Evolutionary conservation across 1,140 invertebrate genomes (phyloP).

Genomic region (Sitodiplosis mosellana): DNA sequence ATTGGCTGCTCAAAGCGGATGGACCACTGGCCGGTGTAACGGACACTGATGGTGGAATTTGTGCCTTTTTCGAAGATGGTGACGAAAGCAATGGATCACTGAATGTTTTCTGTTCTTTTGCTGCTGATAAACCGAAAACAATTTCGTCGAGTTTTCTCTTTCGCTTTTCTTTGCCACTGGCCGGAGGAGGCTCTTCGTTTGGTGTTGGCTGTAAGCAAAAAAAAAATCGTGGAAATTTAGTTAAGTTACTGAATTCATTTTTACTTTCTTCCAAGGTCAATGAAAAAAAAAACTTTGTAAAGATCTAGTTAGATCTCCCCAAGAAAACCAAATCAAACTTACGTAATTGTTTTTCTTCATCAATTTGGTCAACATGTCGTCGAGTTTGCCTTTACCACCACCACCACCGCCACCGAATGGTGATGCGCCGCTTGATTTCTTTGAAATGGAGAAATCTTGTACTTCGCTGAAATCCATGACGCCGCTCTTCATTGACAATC

Average conservation of each 20-base stretch:
- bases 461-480: constrained; percentile 59
- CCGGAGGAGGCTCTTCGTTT: constrained; percentile 29
- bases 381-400: constrained; percentile 54
- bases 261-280: too few relatives aligned
- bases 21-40: constrained; percentile 55
- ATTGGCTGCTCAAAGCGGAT: constrained; percentile 30
- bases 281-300: not conserved
- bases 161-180: constrained; percentile 73
- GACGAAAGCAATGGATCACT: constrained; percentile 18
- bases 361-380: constrained; percentile 63
- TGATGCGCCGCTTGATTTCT: constrained; percentile 32
- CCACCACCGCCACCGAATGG: too few relatives aligned
- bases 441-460: constrained; percentile 66
- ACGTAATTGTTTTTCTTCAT: constrained; percentile 78
- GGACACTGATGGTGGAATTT: constrained; percentile 57
- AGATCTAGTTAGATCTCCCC: too few relatives aligned
- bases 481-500: constrained; percentile 17
- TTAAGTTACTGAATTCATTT: too few relatives aligned
- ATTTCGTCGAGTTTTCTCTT: constrained; percentile 79
- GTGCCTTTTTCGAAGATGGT: constrained; percentile 36
- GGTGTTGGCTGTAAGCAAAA: constrained; percentile 4
- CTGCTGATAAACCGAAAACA: constrained; percentile 67
- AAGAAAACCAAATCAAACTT: constrained; percentile 20
- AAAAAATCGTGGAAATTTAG: too few relatives aligned
- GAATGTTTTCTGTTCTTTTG: constrained; percentile 54